These are phyloP conservation scores for Hemibagrus guttatus DNA, from an alignment of 2,797 vertebrate genomes.

Conservation along the genomic window DNA sequence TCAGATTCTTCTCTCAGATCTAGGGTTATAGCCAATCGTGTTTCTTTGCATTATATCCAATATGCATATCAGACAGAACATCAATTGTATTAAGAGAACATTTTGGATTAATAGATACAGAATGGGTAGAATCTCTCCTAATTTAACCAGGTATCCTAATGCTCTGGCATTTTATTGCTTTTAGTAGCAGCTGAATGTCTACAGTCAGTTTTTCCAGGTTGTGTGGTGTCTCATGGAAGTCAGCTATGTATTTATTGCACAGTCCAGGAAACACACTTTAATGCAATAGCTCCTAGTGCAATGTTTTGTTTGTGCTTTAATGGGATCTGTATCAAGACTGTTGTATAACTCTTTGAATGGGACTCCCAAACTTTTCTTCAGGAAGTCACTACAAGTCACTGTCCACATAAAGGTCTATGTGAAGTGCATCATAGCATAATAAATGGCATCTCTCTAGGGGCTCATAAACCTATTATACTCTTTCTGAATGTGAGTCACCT, in stretches of 20 bases:
- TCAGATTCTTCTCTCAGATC: background rate
- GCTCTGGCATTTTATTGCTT: background rate
- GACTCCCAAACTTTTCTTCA: background rate
- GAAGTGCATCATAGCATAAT: background rate
- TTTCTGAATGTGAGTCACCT: conserved; percentile 6
- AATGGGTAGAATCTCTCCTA: background rate
- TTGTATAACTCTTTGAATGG: too few species aligned
- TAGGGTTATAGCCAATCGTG: background rate
- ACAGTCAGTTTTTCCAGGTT: background rate
- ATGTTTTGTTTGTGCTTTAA: background rate
- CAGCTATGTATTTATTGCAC: background rate
- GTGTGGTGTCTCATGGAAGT: background rate
- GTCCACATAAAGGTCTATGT: background rate
- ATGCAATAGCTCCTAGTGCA: background rate
- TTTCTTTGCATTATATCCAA: background rate
- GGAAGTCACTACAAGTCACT: background rate
- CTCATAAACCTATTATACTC: background rate
- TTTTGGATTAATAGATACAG: background rate
- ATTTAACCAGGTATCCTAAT: background rate
- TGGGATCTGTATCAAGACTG: background rate
- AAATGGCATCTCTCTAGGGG: background rate
- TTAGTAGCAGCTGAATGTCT: background rate
- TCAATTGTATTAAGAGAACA: background rate
- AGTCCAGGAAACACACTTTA: conserved; percentile 4
- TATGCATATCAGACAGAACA: background rate